Evolutionary conservation across 1,140 invertebrate species (phyloP), one percentile per base, ranked within the genome.

Genomic region (Nautilus pompilius): DNA sequence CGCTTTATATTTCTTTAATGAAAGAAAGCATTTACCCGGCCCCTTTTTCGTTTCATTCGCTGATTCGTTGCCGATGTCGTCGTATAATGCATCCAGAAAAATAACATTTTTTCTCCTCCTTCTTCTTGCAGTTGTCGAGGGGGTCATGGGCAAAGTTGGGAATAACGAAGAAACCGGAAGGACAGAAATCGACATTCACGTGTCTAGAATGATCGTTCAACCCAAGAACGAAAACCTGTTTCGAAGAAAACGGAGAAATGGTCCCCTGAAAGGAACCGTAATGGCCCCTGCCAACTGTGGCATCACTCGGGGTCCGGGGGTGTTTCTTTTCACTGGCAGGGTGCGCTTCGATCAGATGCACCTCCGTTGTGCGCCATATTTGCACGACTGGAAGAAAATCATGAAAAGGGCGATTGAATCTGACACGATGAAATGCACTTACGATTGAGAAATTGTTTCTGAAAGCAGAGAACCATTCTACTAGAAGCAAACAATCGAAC

Each of bases 241-340:
- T 51, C 29, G 46, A 1, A 63, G 62, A 15, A 46, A 58, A n/a
- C n/a, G n/a, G n/a, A n/a, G n/a, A n/a, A n/a, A n/a, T n/a, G n/a
- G n/a, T n/a, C 34, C 65, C 5, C 64, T 76, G 22, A 51, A 59
- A 17, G 75, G 73, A 8, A 67, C 63, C 77, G 60, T 86, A 73
- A 33, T 83, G 45, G 86, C 90, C 33, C 84, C 88, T 0, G 83
- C 86, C 13, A 84, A 86, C 56, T 93, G 91, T 75, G 89, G 88
- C 6, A 89, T 89, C 20, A 81, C 85, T 32, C 86, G 88, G 29
- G 90, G 90, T 6, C 81, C 85, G 6, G 90, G 90, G 0, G 88
- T 91, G 80, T 92, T 92, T 83, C 85, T 93, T 33, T 88, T 93
- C 77, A 90, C 92, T 85, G 91, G 90, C 15, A 84, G 88, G 59